Conservation (phyloP, 2,797 vertebrate species). For the Sebastes nivosus region DNA sequence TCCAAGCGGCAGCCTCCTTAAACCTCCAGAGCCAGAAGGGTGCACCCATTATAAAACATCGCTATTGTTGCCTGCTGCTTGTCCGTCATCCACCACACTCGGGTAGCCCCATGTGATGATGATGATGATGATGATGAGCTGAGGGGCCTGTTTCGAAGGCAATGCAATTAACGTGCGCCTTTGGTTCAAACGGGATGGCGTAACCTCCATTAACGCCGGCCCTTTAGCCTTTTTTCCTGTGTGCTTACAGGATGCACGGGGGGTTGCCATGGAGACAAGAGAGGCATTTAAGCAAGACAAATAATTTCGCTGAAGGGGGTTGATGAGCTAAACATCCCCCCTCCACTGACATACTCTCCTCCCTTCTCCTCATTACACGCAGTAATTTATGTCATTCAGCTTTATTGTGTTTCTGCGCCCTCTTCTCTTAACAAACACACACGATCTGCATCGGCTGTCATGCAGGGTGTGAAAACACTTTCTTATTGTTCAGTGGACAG, state of each 20-base stretch:
- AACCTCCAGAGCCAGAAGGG: not conserved
- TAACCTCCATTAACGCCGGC: conserved; percentile 19
- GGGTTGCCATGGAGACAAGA: conserved; percentile 25
- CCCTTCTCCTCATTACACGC: conserved; percentile 1
- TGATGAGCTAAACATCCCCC: conserved; percentile 23
- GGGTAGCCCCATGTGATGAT: not conserved
- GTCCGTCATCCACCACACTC: not conserved
- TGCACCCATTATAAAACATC: not conserved
- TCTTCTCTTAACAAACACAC: not conserved
- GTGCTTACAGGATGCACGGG: not conserved
- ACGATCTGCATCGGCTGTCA: not conserved
- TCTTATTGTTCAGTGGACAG: not conserved
- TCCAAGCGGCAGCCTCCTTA: not conserved
- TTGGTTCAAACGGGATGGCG: conserved; percentile 23
- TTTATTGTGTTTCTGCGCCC: not conserved
- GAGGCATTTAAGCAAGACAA: conserved; percentile 30
- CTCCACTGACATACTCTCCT: not conserved
- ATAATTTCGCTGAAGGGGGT: conserved; percentile 8
- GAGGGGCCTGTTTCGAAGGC: not conserved
- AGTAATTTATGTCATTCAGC: conserved; percentile 6
- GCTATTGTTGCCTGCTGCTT: not conserved
- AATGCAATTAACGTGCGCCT: conserved; percentile 1
- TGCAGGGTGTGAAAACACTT: not conserved
- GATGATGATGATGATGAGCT: not conserved
- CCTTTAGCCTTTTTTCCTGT: conserved; percentile 7